A percentile compares a stretch with the other conserved stretches of the same genome.
phyloP scores from a whole-genome alignment of 2,888 invertebrate genomes.

The Lathronympha strigana region DNA sequence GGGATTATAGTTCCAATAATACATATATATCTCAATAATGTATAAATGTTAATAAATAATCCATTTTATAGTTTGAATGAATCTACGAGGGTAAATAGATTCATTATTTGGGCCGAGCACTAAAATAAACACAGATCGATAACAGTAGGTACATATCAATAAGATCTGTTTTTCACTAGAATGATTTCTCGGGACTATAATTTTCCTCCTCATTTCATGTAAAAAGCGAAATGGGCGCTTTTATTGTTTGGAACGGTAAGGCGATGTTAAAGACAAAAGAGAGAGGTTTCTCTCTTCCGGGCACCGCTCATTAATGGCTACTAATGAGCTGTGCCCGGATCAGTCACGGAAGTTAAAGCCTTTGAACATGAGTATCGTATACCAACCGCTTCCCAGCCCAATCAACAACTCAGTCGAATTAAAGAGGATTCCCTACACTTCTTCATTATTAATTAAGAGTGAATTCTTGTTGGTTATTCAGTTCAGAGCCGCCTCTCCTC shows the following conservation, averaged over 20 bases:
- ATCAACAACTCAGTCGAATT: not conserved
- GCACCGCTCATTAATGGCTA: too few species aligned
- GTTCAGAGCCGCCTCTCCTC: too few species aligned
- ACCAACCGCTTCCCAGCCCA: not conserved
- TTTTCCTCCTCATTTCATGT: slow-evolving; percentile 29
- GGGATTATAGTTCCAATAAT: too few species aligned
- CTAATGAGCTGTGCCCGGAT: slow-evolving; percentile 50
- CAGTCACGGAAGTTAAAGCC: slow-evolving; percentile 46
- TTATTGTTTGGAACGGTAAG: slow-evolving; percentile 43
- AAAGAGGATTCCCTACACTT: too few species aligned
- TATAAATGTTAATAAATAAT: too few species aligned
- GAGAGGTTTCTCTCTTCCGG: too few species aligned
- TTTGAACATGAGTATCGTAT: slow-evolving; percentile 35
- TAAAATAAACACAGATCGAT: not conserved
- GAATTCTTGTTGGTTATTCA: too few species aligned
- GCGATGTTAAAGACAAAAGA: slow-evolving; percentile 44
- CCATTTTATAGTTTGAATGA: too few species aligned
- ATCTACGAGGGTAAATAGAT: not conserved
- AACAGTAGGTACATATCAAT: slow-evolving; percentile 4
- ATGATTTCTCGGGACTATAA: slow-evolving; percentile 18
- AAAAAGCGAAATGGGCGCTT: slow-evolving; percentile 36
- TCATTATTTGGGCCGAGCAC: not conserved
- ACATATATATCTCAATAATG: too few species aligned
- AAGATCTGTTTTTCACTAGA: slow-evolving; percentile 14
- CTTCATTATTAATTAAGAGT: too few species aligned